These are phyloP conservation scores for Jordanella pulchra DNA, from an alignment of 2,797 vertebrate genomes.

Conservation along the genomic window DNA sequence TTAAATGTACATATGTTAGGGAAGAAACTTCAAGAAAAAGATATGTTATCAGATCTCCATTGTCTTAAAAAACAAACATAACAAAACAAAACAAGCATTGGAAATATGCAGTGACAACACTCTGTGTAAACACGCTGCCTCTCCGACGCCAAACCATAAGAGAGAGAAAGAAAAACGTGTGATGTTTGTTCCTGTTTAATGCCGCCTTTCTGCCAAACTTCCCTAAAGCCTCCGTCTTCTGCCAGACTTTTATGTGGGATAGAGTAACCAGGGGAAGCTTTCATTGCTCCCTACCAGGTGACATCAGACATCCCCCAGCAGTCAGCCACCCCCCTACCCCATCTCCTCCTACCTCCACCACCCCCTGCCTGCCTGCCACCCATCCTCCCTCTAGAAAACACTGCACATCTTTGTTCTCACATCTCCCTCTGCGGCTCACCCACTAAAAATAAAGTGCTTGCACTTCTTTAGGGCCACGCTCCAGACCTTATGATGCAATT, in stretches of 20 bases:
- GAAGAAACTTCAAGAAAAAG: slow-evolving; percentile 25
- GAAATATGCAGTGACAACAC: slow-evolving; percentile 49
- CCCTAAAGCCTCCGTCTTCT: slow-evolving; percentile 72
- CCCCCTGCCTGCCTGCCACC: slow-evolving; percentile 61
- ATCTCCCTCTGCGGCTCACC: slow-evolving; percentile 44
- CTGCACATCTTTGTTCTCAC: slow-evolving; percentile 80
- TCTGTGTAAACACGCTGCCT: slow-evolving; percentile 62
- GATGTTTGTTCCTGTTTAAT: slow-evolving; percentile 76
- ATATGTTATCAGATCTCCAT: slow-evolving; percentile 36
- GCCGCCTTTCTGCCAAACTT: slow-evolving; percentile 73
- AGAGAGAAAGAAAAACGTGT: slow-evolving; percentile 64
- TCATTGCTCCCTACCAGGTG: slow-evolving; percentile 80
- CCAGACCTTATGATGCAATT: slow-evolving; percentile 54
- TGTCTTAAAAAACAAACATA: slow-evolving; percentile 41
- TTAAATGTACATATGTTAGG: slow-evolving; percentile 24
- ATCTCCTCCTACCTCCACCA: slow-evolving; percentile 34
- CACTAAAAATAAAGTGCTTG: slow-evolving; percentile 66
- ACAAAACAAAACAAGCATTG: slow-evolving; percentile 28
- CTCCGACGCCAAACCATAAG: slow-evolving; percentile 59
- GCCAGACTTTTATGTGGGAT: slow-evolving; percentile 82
- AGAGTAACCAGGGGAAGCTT: slow-evolving; percentile 79
- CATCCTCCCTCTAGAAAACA: slow-evolving; percentile 79
- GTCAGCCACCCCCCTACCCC: slow-evolving; percentile 43
- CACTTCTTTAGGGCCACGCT: slow-evolving; percentile 60
- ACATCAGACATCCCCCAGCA: slow-evolving; percentile 79